These are phyloP conservation scores for Gymnosoma rotundatum DNA, from an alignment of 2,888 invertebrate genomes.

Conservation along the genomic window DNA sequence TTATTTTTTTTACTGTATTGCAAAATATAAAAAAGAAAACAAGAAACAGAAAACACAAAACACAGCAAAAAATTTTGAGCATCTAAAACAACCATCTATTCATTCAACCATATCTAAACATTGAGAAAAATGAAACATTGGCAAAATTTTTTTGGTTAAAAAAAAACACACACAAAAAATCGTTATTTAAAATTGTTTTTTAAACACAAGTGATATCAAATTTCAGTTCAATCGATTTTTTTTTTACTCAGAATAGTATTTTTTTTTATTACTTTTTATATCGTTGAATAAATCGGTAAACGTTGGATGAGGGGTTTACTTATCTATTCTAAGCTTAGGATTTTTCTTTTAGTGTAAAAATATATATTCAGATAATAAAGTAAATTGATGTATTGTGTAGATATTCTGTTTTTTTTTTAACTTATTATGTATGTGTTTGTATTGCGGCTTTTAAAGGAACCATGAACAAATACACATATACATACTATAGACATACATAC, in stretches of 20 bases:
- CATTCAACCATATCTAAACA: conserved; percentile 19
- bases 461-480: neutral
- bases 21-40: neutral
- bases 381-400: conserved; percentile 48
- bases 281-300: too few relatives aligned
- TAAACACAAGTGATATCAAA: neutral
- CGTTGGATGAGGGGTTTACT: too few relatives aligned
- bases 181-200: neutral
- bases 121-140: neutral
- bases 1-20: neutral
- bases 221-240: neutral
- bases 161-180: neutral
- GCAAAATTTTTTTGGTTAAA: neutral
- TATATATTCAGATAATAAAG: conserved; percentile 25
- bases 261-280: neutral
- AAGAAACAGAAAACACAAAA: conserved; percentile 23
- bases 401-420: conserved; percentile 26
- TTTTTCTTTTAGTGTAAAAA: conserved; percentile 28
- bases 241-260: neutral
- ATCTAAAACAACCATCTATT: conserved; percentile 24
- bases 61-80: neutral
- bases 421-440: conserved; percentile 16
- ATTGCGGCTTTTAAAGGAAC: conserved; percentile 35
- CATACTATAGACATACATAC: too few relatives aligned
- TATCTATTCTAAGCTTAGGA: neutral